A percentile compares a stretch with the other conserved stretches of the same genome.
Conservation (phyloP, 1,140 invertebrate genomes). For the Eueides isabella region DNA sequence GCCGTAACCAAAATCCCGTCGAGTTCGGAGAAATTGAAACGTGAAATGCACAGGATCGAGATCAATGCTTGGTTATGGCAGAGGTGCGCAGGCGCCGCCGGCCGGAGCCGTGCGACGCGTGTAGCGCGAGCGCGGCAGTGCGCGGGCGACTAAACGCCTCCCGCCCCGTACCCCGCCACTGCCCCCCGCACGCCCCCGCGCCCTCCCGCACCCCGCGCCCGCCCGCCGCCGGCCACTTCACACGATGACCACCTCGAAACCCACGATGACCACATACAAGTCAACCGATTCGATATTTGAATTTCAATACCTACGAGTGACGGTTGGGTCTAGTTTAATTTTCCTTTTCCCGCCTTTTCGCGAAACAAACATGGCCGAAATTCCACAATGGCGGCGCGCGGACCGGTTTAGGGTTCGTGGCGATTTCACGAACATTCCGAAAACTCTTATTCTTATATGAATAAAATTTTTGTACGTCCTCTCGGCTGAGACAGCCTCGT, state of each 20-base stretch:
- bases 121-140: slow-evolving; percentile 61
- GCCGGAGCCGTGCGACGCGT: slow-evolving; percentile 49
- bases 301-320: slow-evolving; percentile 45
- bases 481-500: slow-evolving; percentile 58
- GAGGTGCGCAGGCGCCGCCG: slow-evolving; percentile 41
- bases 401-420: slow-evolving; percentile 60
- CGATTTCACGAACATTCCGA: slow-evolving; percentile 64
- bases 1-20: slow-evolving; percentile 46
- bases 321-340: slow-evolving; percentile 46
- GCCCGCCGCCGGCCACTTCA: slow-evolving; percentile 50
- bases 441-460: slow-evolving; percentile 43
- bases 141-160: slow-evolving; percentile 68
- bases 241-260: slow-evolving; percentile 49
- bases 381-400: slow-evolving; percentile 59
- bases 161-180: slow-evolving; percentile 53
- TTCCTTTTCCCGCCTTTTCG: slow-evolving; percentile 47
- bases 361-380: slow-evolving; percentile 73
- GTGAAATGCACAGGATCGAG: slow-evolving; percentile 34
- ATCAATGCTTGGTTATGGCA: slow-evolving; percentile 44
- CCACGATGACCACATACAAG: slow-evolving; percentile 54
- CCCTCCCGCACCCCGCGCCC: slow-evolving; percentile 26
- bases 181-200: slow-evolving; percentile 46
- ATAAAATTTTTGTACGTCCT: slow-evolving; percentile 58
- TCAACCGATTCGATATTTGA: slow-evolving; percentile 52
- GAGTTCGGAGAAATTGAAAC: slow-evolving; percentile 36